Base-by-base conservation (phyloP, 64 coral and sea anemone species). In the Stichodactyla helianthus region DNA sequence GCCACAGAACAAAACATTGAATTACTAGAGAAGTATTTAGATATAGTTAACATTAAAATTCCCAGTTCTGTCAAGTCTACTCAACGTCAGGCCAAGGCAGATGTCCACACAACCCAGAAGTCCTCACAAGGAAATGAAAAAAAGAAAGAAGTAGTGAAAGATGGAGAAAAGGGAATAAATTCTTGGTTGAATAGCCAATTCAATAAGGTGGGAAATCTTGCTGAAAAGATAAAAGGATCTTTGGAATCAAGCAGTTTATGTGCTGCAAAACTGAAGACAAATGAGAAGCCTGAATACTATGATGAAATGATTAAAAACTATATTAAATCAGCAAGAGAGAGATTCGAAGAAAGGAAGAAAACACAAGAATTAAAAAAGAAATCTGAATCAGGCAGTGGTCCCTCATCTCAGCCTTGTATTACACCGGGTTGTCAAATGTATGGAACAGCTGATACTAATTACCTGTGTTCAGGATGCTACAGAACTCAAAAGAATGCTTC, bases 231-330 rank as follows among this genome's bases (percentile, higher is more conserved):
- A 2, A 88, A 89, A 7, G 59, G 83, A 15, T 53, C 77, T 71
- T 56, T 57, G 50, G 90, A 86, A 2, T 77, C 87, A 14, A 84
- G 63, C 6, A 89, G 53, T 65, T 62, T 98, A 18, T 92, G 91
- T 56, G 93, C 92, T 22, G 93, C 93, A 51, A 82, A 79, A 67
- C 82, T 99, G 35, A 88, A 87, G 52, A 93, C 84, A 22, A 84
- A 95, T 85, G 92, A 92, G 61, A 94, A 99, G 71, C 97, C 97
- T 3, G 82, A 88, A 20, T 99, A 95, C 77, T 93, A 99, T 53
- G 82, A 95, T 52, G 86, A 91, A 52, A 94, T 99, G 87, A 99
- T 99, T 0, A 83, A 87, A 50, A 94, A 94, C 16, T 99, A 99
- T 68, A 95, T 99, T 55, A 51, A 92, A 57, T 88, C 88, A 79